Evolutionary conservation across 2,888 invertebrate genomes (phyloP).

Genomic region (Gymnocheta viridis): DNA sequence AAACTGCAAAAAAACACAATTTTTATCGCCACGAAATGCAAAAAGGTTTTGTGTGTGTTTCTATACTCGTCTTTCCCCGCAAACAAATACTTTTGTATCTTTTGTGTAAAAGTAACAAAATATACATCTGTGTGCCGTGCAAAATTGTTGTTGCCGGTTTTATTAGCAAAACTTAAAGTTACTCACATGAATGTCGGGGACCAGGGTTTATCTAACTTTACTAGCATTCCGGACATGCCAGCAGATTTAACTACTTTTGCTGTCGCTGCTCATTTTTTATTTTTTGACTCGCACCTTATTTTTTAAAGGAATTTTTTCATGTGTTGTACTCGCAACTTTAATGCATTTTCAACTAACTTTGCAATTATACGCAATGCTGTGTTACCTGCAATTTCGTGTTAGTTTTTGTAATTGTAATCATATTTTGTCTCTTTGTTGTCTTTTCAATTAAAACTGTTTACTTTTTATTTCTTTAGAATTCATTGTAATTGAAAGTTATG

Average conservation of each 20-base stretch:
- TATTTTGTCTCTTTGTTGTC: conserved; percentile 41
- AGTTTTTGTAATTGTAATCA: conserved; percentile 25
- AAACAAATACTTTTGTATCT: neutral
- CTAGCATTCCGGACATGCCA: conserved; percentile 58
- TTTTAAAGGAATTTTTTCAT: conserved; percentile 54
- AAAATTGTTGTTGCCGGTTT: conserved; percentile 14
- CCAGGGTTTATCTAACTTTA: conserved; percentile 48
- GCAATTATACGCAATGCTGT: conserved; percentile 47
- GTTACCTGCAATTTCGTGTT: neutral
- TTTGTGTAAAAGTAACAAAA: conserved; percentile 3
- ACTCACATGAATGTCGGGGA: conserved; percentile 31
- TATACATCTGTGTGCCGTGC: conserved; percentile 5
- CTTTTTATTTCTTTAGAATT: conserved; percentile 64
- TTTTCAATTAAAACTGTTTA: conserved; percentile 46
- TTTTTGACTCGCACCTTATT: conserved; percentile 49
- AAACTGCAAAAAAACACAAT: neutral
- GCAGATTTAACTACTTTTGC: conserved; percentile 35
- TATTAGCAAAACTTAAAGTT: conserved; percentile 19
- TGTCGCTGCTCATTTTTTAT: neutral
- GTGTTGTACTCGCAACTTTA: conserved; percentile 19
- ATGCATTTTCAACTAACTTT: conserved; percentile 33
- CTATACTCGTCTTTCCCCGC: neutral
- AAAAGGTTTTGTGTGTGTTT: conserved; percentile 18
- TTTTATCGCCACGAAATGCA: conserved; percentile 18
- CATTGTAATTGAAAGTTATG: conserved; percentile 61